phyloP scores from a whole-genome alignment of 2,888 invertebrate genomes.

The Cerastoderma edule region DNA sequence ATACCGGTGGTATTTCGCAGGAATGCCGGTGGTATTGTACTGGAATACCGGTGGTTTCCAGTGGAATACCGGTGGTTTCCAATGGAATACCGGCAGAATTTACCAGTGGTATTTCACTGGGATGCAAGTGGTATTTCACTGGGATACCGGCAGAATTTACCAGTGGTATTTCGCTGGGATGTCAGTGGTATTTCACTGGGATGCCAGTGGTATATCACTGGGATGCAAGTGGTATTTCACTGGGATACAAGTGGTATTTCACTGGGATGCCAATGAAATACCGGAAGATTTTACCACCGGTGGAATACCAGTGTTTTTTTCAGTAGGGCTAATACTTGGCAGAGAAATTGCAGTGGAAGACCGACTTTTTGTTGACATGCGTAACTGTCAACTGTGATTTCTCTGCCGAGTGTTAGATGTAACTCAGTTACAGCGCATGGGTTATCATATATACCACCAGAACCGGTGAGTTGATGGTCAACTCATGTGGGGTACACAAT shows the following conservation, averaged over 20 bases:
- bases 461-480: too few relatives aligned
- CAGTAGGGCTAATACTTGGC: background rate
- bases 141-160: slow-evolving; percentile 13
- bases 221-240: background rate
- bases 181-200: slow-evolving; percentile 1
- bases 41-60: too few relatives aligned
- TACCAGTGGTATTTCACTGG: slow-evolving; percentile 7
- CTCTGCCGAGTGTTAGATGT: too few relatives aligned
- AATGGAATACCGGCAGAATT: slow-evolving; percentile 8
- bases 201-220: slow-evolving; percentile 4
- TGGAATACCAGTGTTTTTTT: slow-evolving; percentile 12
- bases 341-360: too few relatives aligned
- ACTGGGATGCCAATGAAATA: background rate
- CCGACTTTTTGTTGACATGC: too few relatives aligned
- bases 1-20: background rate
- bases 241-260: slow-evolving; percentile 2
- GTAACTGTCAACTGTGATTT: too few relatives aligned
- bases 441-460: too few relatives aligned
- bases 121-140: background rate
- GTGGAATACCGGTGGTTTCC: background rate
- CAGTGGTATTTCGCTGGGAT: slow-evolving; percentile 4
- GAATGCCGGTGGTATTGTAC: background rate
- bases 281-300: too few relatives aligned
- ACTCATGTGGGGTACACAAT: too few relatives aligned
- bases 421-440: too few relatives aligned